phyloP scores from a whole-genome alignment of 2,888 invertebrate genomes.

The Catocala fraxini region DNA sequence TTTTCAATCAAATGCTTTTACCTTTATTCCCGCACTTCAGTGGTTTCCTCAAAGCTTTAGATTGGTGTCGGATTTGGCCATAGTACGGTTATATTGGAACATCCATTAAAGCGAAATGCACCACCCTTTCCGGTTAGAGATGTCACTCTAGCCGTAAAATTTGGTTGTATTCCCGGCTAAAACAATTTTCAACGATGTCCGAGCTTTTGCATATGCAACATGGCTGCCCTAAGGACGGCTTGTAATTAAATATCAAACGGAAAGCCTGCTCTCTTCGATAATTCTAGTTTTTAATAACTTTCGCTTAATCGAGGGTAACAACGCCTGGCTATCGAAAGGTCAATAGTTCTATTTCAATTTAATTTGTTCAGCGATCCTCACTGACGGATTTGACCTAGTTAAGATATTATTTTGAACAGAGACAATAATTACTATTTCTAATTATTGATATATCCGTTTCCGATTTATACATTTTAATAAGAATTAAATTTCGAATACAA shows the following conservation, averaged over 20 bases:
- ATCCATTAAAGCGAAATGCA: too few relatives aligned
- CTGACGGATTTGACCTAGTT: background rate
- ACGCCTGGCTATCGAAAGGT: slow-evolving; percentile 6
- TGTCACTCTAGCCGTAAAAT: too few relatives aligned
- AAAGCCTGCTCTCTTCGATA: slow-evolving; percentile 33
- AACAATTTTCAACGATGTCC: background rate
- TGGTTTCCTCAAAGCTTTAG: too few relatives aligned
- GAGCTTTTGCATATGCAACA: background rate
- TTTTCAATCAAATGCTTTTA: too few relatives aligned
- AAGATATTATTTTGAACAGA: background rate
- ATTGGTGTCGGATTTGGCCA: too few relatives aligned
- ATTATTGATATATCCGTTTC: background rate
- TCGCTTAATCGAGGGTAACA: slow-evolving; percentile 13
- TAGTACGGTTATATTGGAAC: too few relatives aligned
- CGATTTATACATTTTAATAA: too few relatives aligned
- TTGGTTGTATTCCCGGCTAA: too few relatives aligned
- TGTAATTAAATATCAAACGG: slow-evolving; percentile 50
- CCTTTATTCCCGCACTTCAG: too few relatives aligned
- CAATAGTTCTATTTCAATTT: slow-evolving; percentile 11
- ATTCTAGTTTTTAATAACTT: slow-evolving; percentile 49
- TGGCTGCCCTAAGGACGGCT: slow-evolving; percentile 6
- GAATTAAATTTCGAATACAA: too few relatives aligned
- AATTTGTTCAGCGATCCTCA: slow-evolving; percentile 10
- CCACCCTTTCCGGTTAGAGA: too few relatives aligned
- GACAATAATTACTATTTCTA: background rate